Conservation (phyloP, 2,888 invertebrate species). For the Strigamia maritima region DNA sequence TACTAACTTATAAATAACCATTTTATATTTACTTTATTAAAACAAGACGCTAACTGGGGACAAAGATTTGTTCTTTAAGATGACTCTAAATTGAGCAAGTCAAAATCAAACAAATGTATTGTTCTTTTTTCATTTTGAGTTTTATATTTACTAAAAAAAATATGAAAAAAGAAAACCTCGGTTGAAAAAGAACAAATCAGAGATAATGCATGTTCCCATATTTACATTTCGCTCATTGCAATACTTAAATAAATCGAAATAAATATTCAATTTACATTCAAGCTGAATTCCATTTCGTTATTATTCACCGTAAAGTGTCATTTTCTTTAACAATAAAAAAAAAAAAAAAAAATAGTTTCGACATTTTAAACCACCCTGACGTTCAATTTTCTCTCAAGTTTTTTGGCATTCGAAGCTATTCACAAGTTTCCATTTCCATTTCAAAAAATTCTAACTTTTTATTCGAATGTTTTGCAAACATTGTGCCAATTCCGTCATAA, state of each 20-base stretch:
- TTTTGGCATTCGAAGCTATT: too few relatives aligned
- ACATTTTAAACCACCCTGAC: too few relatives aligned
- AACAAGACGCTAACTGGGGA: background rate
- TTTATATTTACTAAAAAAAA: background rate
- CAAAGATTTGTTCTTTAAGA: background rate
- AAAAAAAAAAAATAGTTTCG: too few relatives aligned
- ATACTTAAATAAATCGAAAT: background rate
- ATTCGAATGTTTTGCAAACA: too few relatives aligned
- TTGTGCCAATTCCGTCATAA: too few relatives aligned
- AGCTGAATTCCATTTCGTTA: background rate
- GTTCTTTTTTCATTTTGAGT: background rate
- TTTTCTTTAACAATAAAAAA: too few relatives aligned
- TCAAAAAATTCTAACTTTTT: too few relatives aligned
- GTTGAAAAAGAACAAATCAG: background rate
- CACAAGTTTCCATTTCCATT: too few relatives aligned
- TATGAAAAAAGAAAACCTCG: background rate
- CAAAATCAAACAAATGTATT: background rate
- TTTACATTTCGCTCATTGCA: background rate
- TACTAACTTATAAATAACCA: too few relatives aligned
- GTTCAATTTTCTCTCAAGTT: too few relatives aligned
- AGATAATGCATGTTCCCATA: background rate
- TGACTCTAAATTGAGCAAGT: background rate
- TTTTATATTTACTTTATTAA: background rate
- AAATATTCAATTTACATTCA: background rate
- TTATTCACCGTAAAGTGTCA: background rate